phyloP scores from a whole-genome alignment of 2,797 vertebrate genomes.

The Hippopotamyrus pictus region DNA sequence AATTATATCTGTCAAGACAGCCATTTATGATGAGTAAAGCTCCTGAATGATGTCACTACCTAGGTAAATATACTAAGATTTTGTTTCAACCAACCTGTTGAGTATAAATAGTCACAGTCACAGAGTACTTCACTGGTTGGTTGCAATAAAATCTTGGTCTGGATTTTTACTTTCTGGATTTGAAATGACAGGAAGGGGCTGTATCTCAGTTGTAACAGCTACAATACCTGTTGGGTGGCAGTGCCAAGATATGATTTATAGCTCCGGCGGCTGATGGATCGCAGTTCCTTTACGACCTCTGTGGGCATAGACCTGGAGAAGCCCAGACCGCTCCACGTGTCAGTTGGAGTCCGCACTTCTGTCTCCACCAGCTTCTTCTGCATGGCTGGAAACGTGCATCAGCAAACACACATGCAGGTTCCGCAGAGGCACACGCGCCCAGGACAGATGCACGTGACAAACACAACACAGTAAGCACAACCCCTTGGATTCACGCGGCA shows the following conservation, averaged over 20 bases:
- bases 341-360: slow-evolving; percentile 68
- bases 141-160: neutral
- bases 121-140: neutral
- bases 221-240: slow-evolving; percentile 50
- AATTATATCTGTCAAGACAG: neutral
- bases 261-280: slow-evolving; percentile 61
- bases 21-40: neutral
- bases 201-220: neutral
- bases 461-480: neutral
- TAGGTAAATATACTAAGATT: neutral
- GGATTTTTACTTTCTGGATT: neutral
- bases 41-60: neutral
- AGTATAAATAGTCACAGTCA: neutral
- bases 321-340: slow-evolving; percentile 75
- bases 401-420: slow-evolving; percentile 14
- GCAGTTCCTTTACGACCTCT: slow-evolving; percentile 66
- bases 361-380: slow-evolving; percentile 69
- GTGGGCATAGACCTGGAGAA: slow-evolving; percentile 77
- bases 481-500: neutral
- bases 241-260: slow-evolving; percentile 65
- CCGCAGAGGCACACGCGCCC: slow-evolving; percentile 16
- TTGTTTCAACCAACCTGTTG: neutral
- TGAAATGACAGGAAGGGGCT: neutral
- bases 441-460: neutral
- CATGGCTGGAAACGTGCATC: slow-evolving; percentile 56